phyloP scores from a whole-genome alignment of 2,113 vertebrate genomes.

The Salminus brasiliensis region DNA sequence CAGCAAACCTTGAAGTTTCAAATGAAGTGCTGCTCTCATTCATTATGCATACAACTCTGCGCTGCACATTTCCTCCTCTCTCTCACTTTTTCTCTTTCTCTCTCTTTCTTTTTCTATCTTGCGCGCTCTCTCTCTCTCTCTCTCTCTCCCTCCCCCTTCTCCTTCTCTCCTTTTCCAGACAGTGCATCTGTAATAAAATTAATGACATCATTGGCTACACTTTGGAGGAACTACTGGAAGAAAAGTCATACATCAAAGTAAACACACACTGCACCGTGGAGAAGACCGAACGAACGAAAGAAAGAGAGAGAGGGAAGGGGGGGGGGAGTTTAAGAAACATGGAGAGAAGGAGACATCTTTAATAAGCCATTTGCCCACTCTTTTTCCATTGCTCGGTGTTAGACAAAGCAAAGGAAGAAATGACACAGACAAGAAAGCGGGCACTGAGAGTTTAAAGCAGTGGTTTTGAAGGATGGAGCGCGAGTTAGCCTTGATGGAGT shows the following conservation, averaged over 20 bases:
- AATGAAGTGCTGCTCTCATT: slow-evolving; percentile 81
- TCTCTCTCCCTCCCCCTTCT: slow-evolving; percentile 35
- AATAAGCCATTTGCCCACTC: slow-evolving; percentile 45
- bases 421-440: slow-evolving; percentile 30
- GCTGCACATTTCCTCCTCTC: slow-evolving; percentile 77
- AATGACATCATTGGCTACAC: slow-evolving; percentile 82
- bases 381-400: slow-evolving; percentile 25
- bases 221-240: slow-evolving; percentile 78
- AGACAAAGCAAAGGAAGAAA: slow-evolving; percentile 34
- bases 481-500: background rate
- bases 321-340: slow-evolving; percentile 17
- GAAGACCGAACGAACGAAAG: slow-evolving; percentile 44
- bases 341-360: slow-evolving; percentile 32
- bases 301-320: slow-evolving; percentile 56
- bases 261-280: slow-evolving; percentile 45
- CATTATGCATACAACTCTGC: slow-evolving; percentile 83
- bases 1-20: slow-evolving; percentile 79
- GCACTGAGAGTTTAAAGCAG: slow-evolving; percentile 5
- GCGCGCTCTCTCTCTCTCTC: slow-evolving; percentile 55
- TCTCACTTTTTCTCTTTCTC: slow-evolving; percentile 56
- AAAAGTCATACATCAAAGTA: slow-evolving; percentile 77
- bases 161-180: slow-evolving; percentile 68
- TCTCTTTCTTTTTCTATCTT: slow-evolving; percentile 62
- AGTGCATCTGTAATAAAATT: slow-evolving; percentile 82
- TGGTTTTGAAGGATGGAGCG: slow-evolving; percentile 11